Conservation (phyloP, 2,888 invertebrate species). For the Eugnorisma glareosa region DNA sequence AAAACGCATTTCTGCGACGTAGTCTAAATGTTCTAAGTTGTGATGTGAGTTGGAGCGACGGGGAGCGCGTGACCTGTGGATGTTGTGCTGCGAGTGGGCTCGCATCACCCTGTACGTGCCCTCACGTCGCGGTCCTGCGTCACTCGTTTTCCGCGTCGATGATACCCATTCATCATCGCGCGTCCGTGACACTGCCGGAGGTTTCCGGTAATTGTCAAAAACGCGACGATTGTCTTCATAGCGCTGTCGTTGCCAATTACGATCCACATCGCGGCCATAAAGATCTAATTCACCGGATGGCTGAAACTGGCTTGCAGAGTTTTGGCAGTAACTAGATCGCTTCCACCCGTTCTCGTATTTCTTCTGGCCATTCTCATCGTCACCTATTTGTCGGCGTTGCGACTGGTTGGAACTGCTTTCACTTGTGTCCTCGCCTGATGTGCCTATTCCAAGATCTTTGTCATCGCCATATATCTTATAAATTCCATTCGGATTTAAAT, state of each 20-base stretch:
- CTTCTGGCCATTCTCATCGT: conserved; percentile 90
- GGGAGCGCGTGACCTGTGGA: conserved; percentile 89
- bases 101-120: conserved; percentile 87
- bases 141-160: conserved; percentile 82
- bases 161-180: conserved; percentile 82
- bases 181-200: conserved; percentile 72
- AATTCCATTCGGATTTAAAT: conserved; percentile 89
- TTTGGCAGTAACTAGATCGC: conserved; percentile 91
- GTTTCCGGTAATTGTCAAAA: conserved; percentile 84
- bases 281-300: conserved; percentile 92
- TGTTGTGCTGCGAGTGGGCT: conserved; percentile 92
- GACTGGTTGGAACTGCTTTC: conserved; percentile 95
- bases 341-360: conserved; percentile 93
- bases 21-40: conserved; percentile 92
- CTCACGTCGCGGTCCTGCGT: conserved; percentile 86
- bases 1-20: conserved; percentile 92
- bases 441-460: conserved; percentile 95
- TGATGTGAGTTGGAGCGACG: conserved; percentile 92
- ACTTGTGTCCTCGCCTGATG: conserved; percentile 96
- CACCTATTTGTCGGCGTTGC: conserved; percentile 91
- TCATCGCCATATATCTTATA: conserved; percentile 92
- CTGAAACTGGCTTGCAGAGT: conserved; percentile 90
- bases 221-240: conserved; percentile 83
- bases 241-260: conserved; percentile 89
- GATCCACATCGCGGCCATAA: conserved; percentile 92